Evolutionary conservation across 2,113 vertebrate species (phyloP).

Genomic region (Pomatostomus ruficeps): DNA sequence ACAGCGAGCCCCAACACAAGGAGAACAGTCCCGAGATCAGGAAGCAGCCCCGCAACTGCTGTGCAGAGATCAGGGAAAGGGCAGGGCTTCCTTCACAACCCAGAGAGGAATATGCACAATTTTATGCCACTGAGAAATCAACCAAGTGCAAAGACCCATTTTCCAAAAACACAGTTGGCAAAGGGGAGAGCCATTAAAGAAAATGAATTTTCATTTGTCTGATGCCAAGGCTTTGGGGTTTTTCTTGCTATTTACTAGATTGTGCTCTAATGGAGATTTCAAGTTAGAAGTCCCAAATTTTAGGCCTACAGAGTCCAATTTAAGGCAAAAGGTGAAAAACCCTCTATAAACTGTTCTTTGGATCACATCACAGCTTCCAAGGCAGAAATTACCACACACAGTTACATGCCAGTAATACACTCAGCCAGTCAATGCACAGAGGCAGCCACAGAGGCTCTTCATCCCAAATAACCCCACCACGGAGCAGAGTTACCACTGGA

Average conservation of each 20-base stretch:
- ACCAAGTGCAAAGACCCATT: accelerated
- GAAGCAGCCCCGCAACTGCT: not conserved
- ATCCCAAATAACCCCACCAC: not conserved
- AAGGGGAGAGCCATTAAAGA: not conserved
- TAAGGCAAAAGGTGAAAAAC: not conserved
- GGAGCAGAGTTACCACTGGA: not conserved
- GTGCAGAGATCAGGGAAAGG: not conserved
- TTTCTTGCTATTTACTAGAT: not conserved
- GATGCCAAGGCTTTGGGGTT: not conserved
- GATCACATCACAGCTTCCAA: not conserved
- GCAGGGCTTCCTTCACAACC: not conserved
- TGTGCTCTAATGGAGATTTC: not conserved
- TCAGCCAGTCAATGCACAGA: not conserved
- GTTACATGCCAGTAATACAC: not conserved
- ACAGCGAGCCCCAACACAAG: accelerated
- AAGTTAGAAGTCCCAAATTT: not conserved
- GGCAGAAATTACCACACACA: not conserved
- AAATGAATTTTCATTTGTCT: not conserved
- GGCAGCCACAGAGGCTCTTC: not conserved
- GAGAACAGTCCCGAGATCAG: not conserved
- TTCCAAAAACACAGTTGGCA: not conserved
- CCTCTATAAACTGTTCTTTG: not conserved
- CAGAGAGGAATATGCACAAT: not conserved
- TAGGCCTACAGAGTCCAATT: not conserved
- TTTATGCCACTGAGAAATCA: not conserved